phyloP scores from a whole-genome alignment of 2,888 invertebrate species.

The Anaspis maculata region DNA sequence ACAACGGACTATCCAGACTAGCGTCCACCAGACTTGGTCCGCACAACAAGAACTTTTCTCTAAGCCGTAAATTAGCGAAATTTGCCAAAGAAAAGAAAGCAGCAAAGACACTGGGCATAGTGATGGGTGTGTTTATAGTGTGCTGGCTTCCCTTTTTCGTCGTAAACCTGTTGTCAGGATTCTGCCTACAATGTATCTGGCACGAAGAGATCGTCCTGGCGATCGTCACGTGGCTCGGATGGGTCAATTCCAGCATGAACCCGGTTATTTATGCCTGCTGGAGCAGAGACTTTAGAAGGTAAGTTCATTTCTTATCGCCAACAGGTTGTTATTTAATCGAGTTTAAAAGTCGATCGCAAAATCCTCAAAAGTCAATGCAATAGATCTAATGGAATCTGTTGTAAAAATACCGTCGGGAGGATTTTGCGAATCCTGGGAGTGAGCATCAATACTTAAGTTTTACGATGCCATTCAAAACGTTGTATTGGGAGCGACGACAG shows the following conservation, averaged over 20 bases:
- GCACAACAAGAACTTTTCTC: conserved; percentile 76
- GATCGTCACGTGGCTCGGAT: conserved; percentile 88
- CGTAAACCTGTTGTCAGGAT: conserved; percentile 83
- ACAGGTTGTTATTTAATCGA: too few relatives aligned
- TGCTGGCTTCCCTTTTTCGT: conserved; percentile 98
- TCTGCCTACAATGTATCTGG: conserved; percentile 80
- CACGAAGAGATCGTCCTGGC: conserved; percentile 82
- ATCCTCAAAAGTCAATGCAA: too few relatives aligned
- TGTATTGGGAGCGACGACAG: too few relatives aligned
- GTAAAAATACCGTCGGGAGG: too few relatives aligned
- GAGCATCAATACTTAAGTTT: too few relatives aligned
- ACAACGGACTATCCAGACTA: conserved; percentile 66
- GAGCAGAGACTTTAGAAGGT: conserved; percentile 94
- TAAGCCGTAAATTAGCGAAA: conserved; percentile 88
- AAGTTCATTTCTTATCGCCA: conserved; percentile 48
- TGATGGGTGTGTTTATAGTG: conserved; percentile 94
- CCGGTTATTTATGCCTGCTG: conserved; percentile 98
- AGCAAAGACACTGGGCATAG: conserved; percentile 93
- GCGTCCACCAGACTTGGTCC: conserved; percentile 58
- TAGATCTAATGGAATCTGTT: too few relatives aligned
- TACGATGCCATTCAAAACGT: too few relatives aligned
- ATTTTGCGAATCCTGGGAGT: too few relatives aligned
- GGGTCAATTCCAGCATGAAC: conserved; percentile 95
- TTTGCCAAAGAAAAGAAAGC: conserved; percentile 97
- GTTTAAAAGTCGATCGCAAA: too few relatives aligned